phyloP scores from a whole-genome alignment of 2,113 vertebrate species.

The Centropristis striata region DNA sequence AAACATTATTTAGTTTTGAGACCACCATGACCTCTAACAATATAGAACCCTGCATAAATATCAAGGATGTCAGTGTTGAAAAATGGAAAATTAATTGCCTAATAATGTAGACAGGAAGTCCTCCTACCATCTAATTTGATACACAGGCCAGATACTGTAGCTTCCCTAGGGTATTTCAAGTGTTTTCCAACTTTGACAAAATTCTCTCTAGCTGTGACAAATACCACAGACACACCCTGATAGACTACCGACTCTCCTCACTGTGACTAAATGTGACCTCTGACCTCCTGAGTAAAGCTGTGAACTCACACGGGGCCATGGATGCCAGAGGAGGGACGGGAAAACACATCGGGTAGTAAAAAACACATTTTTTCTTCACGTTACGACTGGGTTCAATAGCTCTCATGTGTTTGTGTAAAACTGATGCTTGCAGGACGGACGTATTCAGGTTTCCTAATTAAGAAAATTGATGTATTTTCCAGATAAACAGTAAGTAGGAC shows the following conservation, averaged over 20 bases:
- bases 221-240: slow-evolving; percentile 47
- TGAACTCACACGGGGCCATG: slow-evolving; percentile 38
- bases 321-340: slow-evolving; percentile 7
- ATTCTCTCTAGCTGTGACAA: slow-evolving; percentile 29
- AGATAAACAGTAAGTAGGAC: background rate
- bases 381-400: background rate
- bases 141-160: slow-evolving; percentile 27
- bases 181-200: slow-evolving; percentile 31
- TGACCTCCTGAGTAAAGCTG: slow-evolving; percentile 46
- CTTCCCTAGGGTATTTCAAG: slow-evolving; percentile 16
- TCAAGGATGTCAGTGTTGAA: background rate
- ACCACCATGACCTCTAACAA: background rate
- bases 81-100: background rate
- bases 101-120: slow-evolving; percentile 10
- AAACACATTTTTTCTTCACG: slow-evolving; percentile 1
- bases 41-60: background rate
- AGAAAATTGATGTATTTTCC: background rate
- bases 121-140: slow-evolving; percentile 6
- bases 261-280: slow-evolving; percentile 61
- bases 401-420: slow-evolving; percentile 9
- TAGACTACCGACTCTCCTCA: slow-evolving; percentile 19
- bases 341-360: slow-evolving; percentile 4
- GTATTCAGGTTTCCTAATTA: background rate
- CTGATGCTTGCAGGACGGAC: background rate
- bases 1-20: background rate